A percentile compares a stretch with the other conserved stretches of the same genome.
phyloP scores from a whole-genome alignment of 2,797 vertebrate species.

The Acanthornis magna region DNA sequence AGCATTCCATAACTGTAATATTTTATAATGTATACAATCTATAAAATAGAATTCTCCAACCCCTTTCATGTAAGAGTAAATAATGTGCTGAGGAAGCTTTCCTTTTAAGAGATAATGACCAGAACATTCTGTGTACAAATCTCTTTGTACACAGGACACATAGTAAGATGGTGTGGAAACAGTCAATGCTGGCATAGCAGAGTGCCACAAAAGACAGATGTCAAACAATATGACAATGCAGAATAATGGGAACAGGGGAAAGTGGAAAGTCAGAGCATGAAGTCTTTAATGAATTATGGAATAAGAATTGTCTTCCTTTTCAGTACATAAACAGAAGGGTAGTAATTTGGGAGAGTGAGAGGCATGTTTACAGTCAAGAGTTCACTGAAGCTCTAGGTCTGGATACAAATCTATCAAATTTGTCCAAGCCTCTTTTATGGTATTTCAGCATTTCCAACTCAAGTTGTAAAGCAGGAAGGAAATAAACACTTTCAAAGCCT shows the following conservation, averaged over 20 bases:
- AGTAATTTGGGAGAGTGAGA: not conserved
- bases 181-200: not conserved
- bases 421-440: not conserved
- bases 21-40: not conserved
- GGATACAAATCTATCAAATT: not conserved
- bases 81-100: not conserved
- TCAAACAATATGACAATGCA: not conserved
- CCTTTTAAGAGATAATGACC: not conserved
- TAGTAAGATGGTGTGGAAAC: not conserved
- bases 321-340: not conserved
- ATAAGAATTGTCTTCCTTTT: not conserved
- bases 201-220: not conserved
- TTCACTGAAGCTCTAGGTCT: not conserved
- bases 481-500: not conserved
- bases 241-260: not conserved
- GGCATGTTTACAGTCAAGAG: not conserved
- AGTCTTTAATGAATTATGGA: not conserved
- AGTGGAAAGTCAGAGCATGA: not conserved
- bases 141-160: not conserved
- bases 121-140: not conserved
- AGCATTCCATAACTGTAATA: not conserved
- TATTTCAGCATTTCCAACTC: not conserved
- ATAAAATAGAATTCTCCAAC: not conserved
- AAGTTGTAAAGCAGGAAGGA: not conserved
- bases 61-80: not conserved